These are phyloP conservation scores for Serinus canaria DNA, from an alignment of 2,113 vertebrate genomes.

Conservation along the genomic window DNA sequence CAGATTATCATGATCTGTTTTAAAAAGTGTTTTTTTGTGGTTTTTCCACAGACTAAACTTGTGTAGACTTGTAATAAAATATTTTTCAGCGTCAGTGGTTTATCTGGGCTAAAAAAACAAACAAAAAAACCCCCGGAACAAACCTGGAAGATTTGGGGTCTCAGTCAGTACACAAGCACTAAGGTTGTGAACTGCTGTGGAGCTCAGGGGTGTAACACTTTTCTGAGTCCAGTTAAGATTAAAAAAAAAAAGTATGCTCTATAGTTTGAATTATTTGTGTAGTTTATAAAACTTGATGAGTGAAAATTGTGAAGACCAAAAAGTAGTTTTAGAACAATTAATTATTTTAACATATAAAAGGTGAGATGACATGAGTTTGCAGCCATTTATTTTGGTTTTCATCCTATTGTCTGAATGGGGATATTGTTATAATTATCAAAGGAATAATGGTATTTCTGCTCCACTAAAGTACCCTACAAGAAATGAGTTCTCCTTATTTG, in stretches of 20 bases:
- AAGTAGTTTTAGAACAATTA: background rate
- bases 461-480: background rate
- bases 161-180: background rate
- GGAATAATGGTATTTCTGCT: background rate
- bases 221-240: background rate
- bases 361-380: background rate
- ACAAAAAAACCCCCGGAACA: accelerated
- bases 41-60: background rate
- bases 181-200: background rate
- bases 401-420: background rate
- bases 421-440: background rate
- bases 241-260: accelerated
- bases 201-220: background rate
- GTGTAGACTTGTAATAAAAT: background rate
- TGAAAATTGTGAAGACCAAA: background rate
- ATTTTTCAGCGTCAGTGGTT: accelerated
- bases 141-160: background rate
- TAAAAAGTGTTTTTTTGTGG: background rate
- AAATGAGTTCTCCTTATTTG: background rate
- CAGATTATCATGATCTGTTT: background rate
- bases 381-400: background rate
- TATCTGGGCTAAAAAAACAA: background rate
- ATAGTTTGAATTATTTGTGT: background rate
- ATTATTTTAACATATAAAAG: background rate
- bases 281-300: background rate